phyloP scores from a whole-genome alignment of 2,888 invertebrate genomes.

The Diadegma fenestrale region DNA sequence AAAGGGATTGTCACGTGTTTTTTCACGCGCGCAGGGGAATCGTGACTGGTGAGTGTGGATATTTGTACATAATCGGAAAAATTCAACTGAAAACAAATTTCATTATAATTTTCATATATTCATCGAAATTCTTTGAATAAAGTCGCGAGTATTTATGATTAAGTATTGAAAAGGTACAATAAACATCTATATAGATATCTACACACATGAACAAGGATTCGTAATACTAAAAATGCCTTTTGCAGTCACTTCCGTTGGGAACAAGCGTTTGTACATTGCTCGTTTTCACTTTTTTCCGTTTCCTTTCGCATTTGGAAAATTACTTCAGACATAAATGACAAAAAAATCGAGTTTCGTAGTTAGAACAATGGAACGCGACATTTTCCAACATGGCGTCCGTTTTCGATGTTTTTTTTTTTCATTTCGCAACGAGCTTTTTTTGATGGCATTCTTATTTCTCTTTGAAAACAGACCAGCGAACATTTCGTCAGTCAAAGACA shows the following conservation, averaged over 20 bases:
- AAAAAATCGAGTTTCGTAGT: conserved; percentile 5
- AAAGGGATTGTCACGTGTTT: background rate
- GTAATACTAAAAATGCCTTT: conserved; percentile 66
- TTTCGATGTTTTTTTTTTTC: conserved; percentile 13
- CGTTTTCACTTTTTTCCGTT: background rate
- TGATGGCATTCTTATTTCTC: conserved; percentile 32
- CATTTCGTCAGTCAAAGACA: conserved; percentile 51
- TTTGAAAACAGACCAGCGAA: conserved; percentile 49
- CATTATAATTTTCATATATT: conserved; percentile 22
- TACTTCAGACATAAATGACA: background rate
- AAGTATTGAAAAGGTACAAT: conserved; percentile 31
- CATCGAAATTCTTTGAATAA: conserved; percentile 35
- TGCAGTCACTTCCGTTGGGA: conserved; percentile 61
- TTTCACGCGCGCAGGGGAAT: background rate
- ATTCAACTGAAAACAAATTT: background rate
- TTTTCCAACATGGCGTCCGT: background rate
- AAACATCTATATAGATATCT: conserved; percentile 11
- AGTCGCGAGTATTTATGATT: conserved; percentile 56
- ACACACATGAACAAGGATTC: conserved; percentile 35
- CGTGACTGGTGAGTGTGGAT: background rate
- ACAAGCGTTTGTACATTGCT: conserved; percentile 42
- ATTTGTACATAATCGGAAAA: background rate
- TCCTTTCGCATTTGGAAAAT: conserved; percentile 1
- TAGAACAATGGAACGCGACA: background rate
- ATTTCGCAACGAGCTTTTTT: conserved; percentile 10